Evolutionary conservation across 23 tunicate genomes (phyloP).

Genomic region (Trididemnum miniatum): DNA sequence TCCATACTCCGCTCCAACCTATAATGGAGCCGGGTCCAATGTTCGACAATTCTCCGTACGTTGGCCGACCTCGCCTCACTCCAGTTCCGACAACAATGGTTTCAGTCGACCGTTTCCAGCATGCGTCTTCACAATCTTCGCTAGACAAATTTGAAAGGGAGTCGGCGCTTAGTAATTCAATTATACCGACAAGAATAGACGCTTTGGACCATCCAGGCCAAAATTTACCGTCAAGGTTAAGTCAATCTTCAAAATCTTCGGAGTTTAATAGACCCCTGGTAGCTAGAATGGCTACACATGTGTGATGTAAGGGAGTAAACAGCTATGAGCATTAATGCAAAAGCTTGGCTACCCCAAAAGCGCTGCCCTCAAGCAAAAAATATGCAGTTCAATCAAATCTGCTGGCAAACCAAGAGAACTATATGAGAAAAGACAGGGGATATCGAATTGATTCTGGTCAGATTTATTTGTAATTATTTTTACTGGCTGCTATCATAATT

Average conservation of each 20-base stretch:
- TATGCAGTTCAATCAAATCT: too few relatives aligned
- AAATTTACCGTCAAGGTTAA: slow-evolving; percentile 47
- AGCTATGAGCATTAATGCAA: too few relatives aligned
- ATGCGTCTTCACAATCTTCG: slow-evolving; percentile 70
- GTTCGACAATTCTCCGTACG: neutral
- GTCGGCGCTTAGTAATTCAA: slow-evolving; percentile 47
- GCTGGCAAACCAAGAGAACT: too few relatives aligned
- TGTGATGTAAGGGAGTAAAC: too few relatives aligned
- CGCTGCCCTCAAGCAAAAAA: too few relatives aligned
- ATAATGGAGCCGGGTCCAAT: neutral
- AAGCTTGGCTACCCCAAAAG: too few relatives aligned
- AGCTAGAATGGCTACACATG: slow-evolving; percentile 94
- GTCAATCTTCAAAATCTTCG: slow-evolving; percentile 79
- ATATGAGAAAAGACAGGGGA: too few relatives aligned
- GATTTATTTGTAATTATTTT: too few relatives aligned
- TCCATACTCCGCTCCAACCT: neutral
- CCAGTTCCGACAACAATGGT: slow-evolving; percentile 32
- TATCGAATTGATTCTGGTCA: too few relatives aligned
- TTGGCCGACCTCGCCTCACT: slow-evolving; percentile 19
- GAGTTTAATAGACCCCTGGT: slow-evolving; percentile 47
- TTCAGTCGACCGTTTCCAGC: slow-evolving; percentile 7
- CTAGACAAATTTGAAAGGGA: slow-evolving; percentile 60
- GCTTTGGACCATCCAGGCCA: slow-evolving; percentile 38
- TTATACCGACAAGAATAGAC: slow-evolving; percentile 22
- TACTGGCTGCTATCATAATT: too few relatives aligned